These are phyloP conservation scores for Aplidium turbinatum DNA, from an alignment of 23 tunicate genomes.

Conservation along the genomic window DNA sequence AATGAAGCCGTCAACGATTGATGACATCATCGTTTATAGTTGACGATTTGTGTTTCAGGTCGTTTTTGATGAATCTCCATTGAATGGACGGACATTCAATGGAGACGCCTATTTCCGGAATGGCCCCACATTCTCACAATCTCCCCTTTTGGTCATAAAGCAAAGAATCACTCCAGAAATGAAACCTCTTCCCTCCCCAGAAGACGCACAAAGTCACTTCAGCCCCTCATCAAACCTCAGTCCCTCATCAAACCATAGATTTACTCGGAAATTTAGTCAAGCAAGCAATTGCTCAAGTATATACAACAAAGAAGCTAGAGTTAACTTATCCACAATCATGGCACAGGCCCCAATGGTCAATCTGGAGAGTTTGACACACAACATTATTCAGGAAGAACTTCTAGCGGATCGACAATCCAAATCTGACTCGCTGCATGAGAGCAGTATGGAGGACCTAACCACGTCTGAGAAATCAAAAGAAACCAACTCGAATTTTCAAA, in stretches of 20 bases:
- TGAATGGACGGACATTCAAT: conserved; percentile 49
- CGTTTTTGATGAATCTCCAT: too few relatives aligned
- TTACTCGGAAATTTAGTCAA: background rate
- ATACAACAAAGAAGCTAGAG: background rate
- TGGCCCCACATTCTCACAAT: conserved; percentile 23
- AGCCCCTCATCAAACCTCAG: conserved; percentile 8
- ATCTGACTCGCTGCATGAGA: background rate
- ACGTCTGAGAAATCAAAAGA: too few relatives aligned
- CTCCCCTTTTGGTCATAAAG: too few relatives aligned
- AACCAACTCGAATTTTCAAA: background rate
- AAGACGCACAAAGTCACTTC: background rate
- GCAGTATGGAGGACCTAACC: too few relatives aligned
- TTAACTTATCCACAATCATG: background rate
- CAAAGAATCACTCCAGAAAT: too few relatives aligned
- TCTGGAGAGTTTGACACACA: conserved; percentile 42
- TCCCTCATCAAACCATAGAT: background rate
- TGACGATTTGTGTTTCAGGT: too few relatives aligned
- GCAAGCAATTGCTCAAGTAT: background rate
- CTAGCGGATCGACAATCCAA: background rate
- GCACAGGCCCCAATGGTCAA: conserved; percentile 5
- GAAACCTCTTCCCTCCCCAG: too few relatives aligned
- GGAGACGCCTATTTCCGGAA: conserved; percentile 63
- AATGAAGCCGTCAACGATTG: too few relatives aligned
- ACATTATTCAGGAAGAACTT: conserved; percentile 35
- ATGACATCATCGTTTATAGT: too few relatives aligned